Base-by-base conservation (phyloP, 2,113 vertebrate species). In the Odontesthes bonariensis region DNA sequence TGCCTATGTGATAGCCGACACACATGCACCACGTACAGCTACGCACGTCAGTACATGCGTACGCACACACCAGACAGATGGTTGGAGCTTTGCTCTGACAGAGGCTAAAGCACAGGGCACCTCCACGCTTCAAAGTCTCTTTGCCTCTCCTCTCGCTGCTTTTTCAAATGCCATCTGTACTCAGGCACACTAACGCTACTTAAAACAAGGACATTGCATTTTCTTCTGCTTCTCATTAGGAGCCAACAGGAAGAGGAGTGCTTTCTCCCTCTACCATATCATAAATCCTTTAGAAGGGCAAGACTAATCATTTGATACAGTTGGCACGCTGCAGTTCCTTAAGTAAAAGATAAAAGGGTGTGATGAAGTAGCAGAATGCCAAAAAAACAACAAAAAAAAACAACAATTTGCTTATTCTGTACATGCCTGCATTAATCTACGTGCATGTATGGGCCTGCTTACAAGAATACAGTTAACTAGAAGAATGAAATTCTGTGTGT, bases 121-220 rank as follows among this genome's bases (percentile, higher is more conserved):
- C 85, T 90, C 83, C 78, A 69, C 86, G 86, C 92, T 91, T 93
- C 89, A 93, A 92, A 94, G 92, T 87, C 75, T 81, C 79, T 14
- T 60, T 44, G 23, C 69, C 75, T 84, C 79, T 91, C 79, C 74
- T 86, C 84, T 69, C 66, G 33, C 63, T 74, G 86, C 85, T 75
- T 90, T 90, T 92, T 91, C 79, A 89, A 91, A 82, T 81, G 68
- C 92, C 90, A 94, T 94, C 92, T 94, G 92, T 89, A 91, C 80
- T 76, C 75, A 80, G 22, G 80, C 75, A 73, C 75, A 74, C 78
- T 62, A 81, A 89, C 73, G 82, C 84, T 87, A 86, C 81, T 84
- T 89, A 88, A 93, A 92, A 93, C 87, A 89, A 92, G 90, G 79
- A 91, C 83, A 79, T 66, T 64, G 75, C 81, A 6, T 69, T 76